phyloP scores from a whole-genome alignment of 2,888 invertebrate species.

The Nomada hirtipes region DNA sequence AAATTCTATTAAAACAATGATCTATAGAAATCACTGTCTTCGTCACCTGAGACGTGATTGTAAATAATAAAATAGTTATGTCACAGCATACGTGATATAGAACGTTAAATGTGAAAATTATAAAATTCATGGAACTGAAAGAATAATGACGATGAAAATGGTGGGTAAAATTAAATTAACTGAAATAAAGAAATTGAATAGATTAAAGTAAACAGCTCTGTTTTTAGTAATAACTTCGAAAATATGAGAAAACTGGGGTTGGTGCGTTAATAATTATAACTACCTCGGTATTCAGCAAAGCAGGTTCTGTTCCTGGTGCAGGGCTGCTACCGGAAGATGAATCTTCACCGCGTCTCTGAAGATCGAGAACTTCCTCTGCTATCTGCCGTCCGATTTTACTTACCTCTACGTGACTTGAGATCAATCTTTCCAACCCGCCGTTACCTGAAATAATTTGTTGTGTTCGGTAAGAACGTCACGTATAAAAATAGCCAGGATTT shows the following conservation, averaged over 20 bases:
- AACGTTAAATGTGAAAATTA: not conserved
- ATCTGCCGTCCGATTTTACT: slow-evolving; percentile 94
- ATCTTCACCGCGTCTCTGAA: slow-evolving; percentile 86
- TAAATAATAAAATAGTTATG: not conserved
- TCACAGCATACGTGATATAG: not conserved
- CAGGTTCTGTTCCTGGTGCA: slow-evolving; percentile 83
- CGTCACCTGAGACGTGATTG: not conserved
- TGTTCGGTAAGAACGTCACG: too few relatives aligned
- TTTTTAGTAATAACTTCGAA: not conserved
- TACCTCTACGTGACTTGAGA: slow-evolving; percentile 92
- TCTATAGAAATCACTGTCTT: not conserved
- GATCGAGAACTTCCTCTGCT: slow-evolving; percentile 90
- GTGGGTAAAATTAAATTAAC: too few relatives aligned
- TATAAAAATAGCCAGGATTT: not conserved
- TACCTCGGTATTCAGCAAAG: slow-evolving; percentile 82
- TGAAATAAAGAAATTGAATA: too few relatives aligned
- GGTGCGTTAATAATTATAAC: slow-evolving; percentile 27
- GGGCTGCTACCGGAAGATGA: slow-evolving; percentile 84
- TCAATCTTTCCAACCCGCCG: slow-evolving; percentile 88
- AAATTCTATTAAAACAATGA: not conserved
- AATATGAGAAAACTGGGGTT: not conserved
- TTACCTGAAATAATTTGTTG: slow-evolving; percentile 81
- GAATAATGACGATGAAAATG: not conserved
- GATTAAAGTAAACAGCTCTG: too few relatives aligned
- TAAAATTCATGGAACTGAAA: not conserved